Conservation (phyloP, 2,113 vertebrate species). For the Proteles cristata region DNA sequence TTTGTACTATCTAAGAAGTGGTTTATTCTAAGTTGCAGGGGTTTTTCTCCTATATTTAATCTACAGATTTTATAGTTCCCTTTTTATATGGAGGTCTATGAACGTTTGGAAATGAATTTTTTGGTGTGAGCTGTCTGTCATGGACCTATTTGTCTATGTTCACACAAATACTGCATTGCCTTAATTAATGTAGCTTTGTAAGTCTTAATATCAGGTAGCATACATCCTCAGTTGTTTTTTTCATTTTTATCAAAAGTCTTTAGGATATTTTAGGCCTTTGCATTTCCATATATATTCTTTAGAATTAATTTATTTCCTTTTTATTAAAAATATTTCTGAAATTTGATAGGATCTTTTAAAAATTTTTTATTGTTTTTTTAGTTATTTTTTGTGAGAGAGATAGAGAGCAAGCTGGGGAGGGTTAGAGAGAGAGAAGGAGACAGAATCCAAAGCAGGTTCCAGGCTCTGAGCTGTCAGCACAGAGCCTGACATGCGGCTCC, state of each 20-base stretch:
- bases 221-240: not conserved
- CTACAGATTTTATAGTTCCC: not conserved
- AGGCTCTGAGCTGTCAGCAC: too few relatives aligned
- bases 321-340: not conserved
- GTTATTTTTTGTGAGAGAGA: too few relatives aligned
- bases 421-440: too few relatives aligned
- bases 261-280: not conserved
- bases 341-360: not conserved
- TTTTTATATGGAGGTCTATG: not conserved
- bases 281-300: not conserved
- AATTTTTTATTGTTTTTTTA: too few relatives aligned
- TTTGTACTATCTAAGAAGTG: not conserved
- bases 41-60: not conserved
- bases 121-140: not conserved
- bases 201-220: not conserved
- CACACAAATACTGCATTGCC: not conserved
- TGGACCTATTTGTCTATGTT: not conserved
- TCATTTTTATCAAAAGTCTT: not conserved
- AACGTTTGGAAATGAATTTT: not conserved
- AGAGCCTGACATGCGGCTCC: too few relatives aligned
- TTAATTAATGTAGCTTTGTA: not conserved
- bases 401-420: too few relatives aligned
- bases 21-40: not conserved
- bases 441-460: too few relatives aligned
- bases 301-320: not conserved